Evolutionary conservation across 2,113 vertebrate species (phyloP), one percentile per base, ranked within the genome.

Genomic region (Genyomyrus donnyi): DNA sequence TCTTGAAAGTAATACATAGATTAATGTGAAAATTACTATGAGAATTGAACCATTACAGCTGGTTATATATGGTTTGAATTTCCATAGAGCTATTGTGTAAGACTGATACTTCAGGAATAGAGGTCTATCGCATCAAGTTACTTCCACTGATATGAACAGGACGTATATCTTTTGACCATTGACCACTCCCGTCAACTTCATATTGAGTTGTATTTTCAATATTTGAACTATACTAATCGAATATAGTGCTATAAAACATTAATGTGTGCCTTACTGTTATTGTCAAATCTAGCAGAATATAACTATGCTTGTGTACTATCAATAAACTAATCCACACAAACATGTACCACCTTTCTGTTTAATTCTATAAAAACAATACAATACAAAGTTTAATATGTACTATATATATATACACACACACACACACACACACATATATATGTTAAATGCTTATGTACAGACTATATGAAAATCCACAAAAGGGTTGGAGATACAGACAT

Each of bases 361-460:
- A 93, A 94, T 90, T 94, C 92, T 90, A 91, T 87, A 94, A 93
- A 94, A 89, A 83, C 11, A 50, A 93, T 93, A 93, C 94, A 93
- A 92, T 27, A 15, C 88, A 27, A 42, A 39, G 48, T 85, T 92
- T 91, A 88, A 52, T 88, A 93, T 62, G 90, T 91, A 88, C 48
- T 74, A 88, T 92, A 90, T 56, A 91, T 92, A 92, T 77, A 9
- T 45, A 45, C 42, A 45, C 5, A 45, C 42, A 46, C 3, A 49
- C 13, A 45, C 0, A 39, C 35, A 35, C 1, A 35, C 35, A 39
- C 0, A 39, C 39, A 39, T 0, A 50, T 50, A 52, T 15, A 48
- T 24, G 9, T 50, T 27, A 89, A 85, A 84, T 84, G 19, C 45
- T 83, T 83, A 39, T 83, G 77, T 83, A 56, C 53, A 80, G 56